Evolutionary conservation across 2,888 invertebrate species (phyloP), one percentile per base, ranked within the genome.

Genomic region (Catocala fraxini): DNA sequence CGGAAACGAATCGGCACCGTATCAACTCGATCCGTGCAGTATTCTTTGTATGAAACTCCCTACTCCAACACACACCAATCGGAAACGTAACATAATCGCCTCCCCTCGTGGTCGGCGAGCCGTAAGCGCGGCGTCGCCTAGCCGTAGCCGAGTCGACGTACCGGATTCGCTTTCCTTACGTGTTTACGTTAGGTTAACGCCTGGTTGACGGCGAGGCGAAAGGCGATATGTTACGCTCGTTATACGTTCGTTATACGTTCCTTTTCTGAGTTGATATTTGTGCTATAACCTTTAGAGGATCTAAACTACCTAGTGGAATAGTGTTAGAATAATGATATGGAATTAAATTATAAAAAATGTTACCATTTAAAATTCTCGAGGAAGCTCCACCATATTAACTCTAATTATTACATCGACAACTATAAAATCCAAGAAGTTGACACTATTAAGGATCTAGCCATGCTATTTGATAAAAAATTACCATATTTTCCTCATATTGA

Each of bases 401-500:
- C 47, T 9, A 10, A 47, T 5, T 47, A 47, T 10, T 25, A 10
- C 4, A 47, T 47, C 9, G 9, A 25, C 10, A 42, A 42, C 15
- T 15, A 15, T 15, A 15, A 15, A 15, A 15, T 15, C 15, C 15
- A 15, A 15, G 15, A 15, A 15, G 10, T 10, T 4, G 42, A 47
- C 25, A 47, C 25, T 3, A 47, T 47, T 10, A 15, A 25, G 13
- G 56, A 62, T 15, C 41, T 66, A 11, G 61, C 62, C n/a, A 53
- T 66, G n/a, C 47, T 56, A 6, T 47, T 62, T 12, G 65, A 66
- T 46, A 54, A 25, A 15, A 66, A 59, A 56, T 39, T 63, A 9
- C 56, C 59, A 6, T 63, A 63, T 39, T 13, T 51, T 10, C 56
- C 59, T 39, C 66, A 45, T 54, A 10, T 47, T 3, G 47, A 47